These are phyloP conservation scores for Tolypeutes matacus DNA, from an alignment of 2,797 vertebrate species.

Conservation along the genomic window DNA sequence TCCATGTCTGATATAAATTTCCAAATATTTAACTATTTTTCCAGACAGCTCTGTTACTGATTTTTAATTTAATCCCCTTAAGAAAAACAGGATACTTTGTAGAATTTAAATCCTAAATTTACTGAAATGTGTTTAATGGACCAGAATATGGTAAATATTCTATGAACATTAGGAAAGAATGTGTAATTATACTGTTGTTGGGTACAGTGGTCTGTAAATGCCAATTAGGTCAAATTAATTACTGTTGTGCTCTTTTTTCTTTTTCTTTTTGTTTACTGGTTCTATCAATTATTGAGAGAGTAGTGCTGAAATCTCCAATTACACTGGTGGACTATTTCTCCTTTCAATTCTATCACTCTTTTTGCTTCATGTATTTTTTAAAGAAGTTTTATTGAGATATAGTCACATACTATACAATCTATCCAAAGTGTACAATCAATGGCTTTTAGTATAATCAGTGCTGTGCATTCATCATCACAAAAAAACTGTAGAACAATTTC, in stretches of 20 bases:
- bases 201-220: not conserved
- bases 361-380: not conserved
- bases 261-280: not conserved
- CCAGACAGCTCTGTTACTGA: not conserved
- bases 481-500: too few relatives aligned
- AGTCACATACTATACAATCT: too few relatives aligned
- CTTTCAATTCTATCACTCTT: slow-evolving; percentile 20
- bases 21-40: slow-evolving; percentile 42
- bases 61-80: slow-evolving; percentile 21
- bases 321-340: not conserved
- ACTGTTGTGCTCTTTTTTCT: not conserved
- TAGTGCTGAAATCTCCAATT: not conserved
- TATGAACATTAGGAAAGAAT: slow-evolving; percentile 32
- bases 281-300: slow-evolving; percentile 20
- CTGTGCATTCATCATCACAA: too few relatives aligned
- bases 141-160: not conserved
- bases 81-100: not conserved
- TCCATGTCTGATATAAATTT: not conserved
- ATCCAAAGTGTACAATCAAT: too few relatives aligned
- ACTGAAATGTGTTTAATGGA: not conserved
- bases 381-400: too few relatives aligned
- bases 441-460: too few relatives aligned
- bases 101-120: slow-evolving; percentile 6
- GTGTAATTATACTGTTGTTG: not conserved
- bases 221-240: slow-evolving; percentile 21